phyloP scores from a whole-genome alignment of 2,113 vertebrate species.

The Corydoras maculifer region DNA sequence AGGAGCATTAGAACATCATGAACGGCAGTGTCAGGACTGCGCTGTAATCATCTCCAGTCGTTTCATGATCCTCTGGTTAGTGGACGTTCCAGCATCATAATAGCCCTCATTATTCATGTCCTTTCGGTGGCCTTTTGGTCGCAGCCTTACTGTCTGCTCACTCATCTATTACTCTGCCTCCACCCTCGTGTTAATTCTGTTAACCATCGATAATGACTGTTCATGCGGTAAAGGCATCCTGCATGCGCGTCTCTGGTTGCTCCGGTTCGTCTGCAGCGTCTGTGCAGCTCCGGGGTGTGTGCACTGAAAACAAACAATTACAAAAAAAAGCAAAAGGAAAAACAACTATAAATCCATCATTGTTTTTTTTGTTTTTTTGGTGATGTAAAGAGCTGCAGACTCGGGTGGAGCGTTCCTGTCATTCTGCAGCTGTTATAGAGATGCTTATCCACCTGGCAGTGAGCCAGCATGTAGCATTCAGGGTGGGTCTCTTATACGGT shows the following conservation, averaged over 20 bases:
- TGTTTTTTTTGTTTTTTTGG: background rate
- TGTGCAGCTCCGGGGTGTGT: slow-evolving; percentile 21
- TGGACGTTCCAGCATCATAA: too few species aligned
- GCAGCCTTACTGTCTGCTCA: slow-evolving; percentile 20
- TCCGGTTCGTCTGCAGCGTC: slow-evolving; percentile 9
- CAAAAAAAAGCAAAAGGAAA: slow-evolving; percentile 1
- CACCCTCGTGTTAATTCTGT: slow-evolving; percentile 45
- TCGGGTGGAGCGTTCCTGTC: slow-evolving; percentile 19
- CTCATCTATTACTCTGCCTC: slow-evolving; percentile 41
- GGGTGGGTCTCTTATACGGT: slow-evolving; percentile 30
- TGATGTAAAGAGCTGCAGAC: slow-evolving; percentile 12
- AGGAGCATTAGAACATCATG: too few species aligned
- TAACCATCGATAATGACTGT: slow-evolving; percentile 47
- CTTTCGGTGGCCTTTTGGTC: slow-evolving; percentile 29
- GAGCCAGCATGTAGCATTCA: slow-evolving; percentile 41
- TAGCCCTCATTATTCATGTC: background rate
- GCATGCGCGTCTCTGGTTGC: slow-evolving; percentile 4
- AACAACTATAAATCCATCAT: background rate
- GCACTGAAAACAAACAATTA: slow-evolving; percentile 18
- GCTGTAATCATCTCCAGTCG: too few species aligned
- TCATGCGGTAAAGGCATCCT: slow-evolving; percentile 35
- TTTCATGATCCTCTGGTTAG: too few species aligned
- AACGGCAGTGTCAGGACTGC: too few species aligned
- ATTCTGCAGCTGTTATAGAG: slow-evolving; percentile 15
- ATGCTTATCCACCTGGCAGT: slow-evolving; percentile 55